These are phyloP conservation scores for Todus mexicanus DNA, from an alignment of 2,797 vertebrate species.

Conservation along the genomic window DNA sequence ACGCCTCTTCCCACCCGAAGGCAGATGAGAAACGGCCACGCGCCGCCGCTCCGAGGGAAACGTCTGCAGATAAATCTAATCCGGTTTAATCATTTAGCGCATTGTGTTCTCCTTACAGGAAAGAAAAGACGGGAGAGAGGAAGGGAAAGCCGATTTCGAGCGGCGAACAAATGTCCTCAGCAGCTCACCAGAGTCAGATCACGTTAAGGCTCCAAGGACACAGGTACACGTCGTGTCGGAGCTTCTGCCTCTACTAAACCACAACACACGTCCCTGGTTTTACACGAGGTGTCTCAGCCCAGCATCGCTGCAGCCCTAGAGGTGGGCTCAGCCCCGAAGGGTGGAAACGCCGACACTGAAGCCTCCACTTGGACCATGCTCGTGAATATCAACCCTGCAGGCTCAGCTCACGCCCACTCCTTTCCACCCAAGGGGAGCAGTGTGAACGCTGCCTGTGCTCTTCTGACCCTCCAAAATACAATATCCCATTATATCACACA, in stretches of 20 bases:
- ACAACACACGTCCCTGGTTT: fast-evolving
- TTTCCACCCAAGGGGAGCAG: not conserved
- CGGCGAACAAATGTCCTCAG: not conserved
- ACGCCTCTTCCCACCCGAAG: fast-evolving
- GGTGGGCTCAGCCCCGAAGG: not conserved
- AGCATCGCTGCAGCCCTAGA: not conserved
- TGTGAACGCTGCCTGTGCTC: not conserved
- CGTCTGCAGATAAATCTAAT: not conserved
- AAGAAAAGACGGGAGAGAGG: not conserved
- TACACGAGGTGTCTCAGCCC: not conserved
- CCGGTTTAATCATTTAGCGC: not conserved
- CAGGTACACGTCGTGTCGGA: fast-evolving
- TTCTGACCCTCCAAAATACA: not conserved
- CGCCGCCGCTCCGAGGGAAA: not conserved
- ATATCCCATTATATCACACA: not conserved
- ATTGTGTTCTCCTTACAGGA: not conserved
- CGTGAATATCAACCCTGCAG: not conserved
- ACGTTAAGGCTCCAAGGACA: not conserved
- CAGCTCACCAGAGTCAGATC: not conserved
- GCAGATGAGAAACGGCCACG: not conserved
- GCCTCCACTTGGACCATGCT: not conserved
- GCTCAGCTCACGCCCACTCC: not conserved
- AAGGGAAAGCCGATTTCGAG: not conserved
- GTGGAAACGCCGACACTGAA: not conserved
- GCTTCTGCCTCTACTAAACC: not conserved